These are phyloP conservation scores for Mythimna impura DNA, from an alignment of 2,888 invertebrate genomes.

Conservation along the genomic window DNA sequence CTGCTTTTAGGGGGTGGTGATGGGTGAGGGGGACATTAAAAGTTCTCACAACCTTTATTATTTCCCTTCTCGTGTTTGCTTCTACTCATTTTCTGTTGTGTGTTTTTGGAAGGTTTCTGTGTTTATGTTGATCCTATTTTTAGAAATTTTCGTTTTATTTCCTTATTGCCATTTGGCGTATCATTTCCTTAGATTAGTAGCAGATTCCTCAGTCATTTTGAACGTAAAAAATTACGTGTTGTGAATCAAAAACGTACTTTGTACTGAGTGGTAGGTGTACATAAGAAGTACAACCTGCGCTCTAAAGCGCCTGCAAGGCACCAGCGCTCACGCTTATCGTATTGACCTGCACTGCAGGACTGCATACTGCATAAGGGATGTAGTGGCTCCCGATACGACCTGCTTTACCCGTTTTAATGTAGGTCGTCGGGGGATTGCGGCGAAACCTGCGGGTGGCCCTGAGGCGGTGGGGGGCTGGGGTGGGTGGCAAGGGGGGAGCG, in stretches of 20 bases:
- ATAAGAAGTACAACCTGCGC: neutral
- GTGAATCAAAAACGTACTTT: neutral
- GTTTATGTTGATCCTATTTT: slow-evolving; percentile 5
- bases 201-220: neutral
- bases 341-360: slow-evolving; percentile 46
- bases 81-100: slow-evolving; percentile 14
- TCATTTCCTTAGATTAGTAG: neutral
- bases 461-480: slow-evolving; percentile 38
- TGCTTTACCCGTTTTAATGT: slow-evolving; percentile 64
- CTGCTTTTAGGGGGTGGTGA: slow-evolving; percentile 3
- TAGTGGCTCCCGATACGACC: slow-evolving; percentile 52
- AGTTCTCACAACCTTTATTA: slow-evolving; percentile 14
- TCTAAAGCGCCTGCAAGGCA: neutral
- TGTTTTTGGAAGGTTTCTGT: neutral
- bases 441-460: slow-evolving; percentile 51
- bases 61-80: slow-evolving; percentile 16
- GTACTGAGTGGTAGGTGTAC: neutral
- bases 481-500: slow-evolving; percentile 47
- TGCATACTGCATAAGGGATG: slow-evolving; percentile 50
- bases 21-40: neutral
- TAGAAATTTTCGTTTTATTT: slow-evolving; percentile 1
- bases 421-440: slow-evolving; percentile 69
- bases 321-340: neutral
- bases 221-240: neutral
- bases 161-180: neutral